Percentiles rank a stretch among this genome's conserved stretches.
These are phyloP conservation scores for Hemibagrus wyckioides DNA, from an alignment of 2,113 vertebrate genomes.

Conservation along the genomic window DNA sequence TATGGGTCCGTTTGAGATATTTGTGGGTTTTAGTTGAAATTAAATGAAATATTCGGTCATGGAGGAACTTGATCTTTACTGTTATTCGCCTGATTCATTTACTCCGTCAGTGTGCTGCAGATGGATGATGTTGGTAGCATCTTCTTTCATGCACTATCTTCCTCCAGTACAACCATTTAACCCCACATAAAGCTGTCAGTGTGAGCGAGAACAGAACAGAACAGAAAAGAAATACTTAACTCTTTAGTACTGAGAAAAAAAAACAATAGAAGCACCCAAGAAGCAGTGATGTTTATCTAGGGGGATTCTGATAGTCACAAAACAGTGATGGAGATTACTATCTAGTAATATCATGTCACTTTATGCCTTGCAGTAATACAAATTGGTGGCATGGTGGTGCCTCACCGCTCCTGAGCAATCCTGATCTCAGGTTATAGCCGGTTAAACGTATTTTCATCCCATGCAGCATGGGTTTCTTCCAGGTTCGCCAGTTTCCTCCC, in stretches of 20 bases:
- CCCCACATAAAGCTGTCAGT: not conserved
- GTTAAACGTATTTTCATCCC: not conserved
- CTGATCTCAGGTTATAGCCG: not conserved
- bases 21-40: not conserved
- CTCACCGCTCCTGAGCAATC: not conserved
- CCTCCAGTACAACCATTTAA: not conserved
- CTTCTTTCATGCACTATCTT: not conserved
- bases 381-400: no score
- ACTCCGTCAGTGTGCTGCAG: not conserved
- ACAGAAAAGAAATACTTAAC: no score
- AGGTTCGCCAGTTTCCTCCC: not conserved
- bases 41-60: not conserved
- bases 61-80: not conserved
- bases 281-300: not conserved
- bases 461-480: not conserved
- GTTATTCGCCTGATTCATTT: not conserved
- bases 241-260: not conserved
- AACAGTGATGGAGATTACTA: not conserved
- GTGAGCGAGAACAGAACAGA: not conserved
- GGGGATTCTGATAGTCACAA: not conserved
- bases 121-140: not conserved
- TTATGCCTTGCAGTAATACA: not conserved
- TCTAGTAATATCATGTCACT: no score
- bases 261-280: not conserved
- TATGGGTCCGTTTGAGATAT: not conserved